Base-by-base conservation (phyloP, 1,140 invertebrate species). In the Musca vetustissima region DNA sequence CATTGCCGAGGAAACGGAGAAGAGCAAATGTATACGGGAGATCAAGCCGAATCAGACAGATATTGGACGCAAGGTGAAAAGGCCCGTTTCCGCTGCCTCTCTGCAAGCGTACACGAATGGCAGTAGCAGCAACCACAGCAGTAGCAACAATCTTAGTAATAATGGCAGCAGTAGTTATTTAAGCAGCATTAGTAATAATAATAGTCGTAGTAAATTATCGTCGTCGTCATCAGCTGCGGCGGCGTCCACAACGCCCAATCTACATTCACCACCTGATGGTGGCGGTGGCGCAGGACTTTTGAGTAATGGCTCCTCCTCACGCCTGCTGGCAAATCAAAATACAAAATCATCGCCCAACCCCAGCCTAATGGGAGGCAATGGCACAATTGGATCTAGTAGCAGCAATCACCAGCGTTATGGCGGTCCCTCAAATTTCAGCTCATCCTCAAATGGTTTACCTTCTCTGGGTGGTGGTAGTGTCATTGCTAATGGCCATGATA, bases 11-110 rank as follows among this genome's bases (percentile, higher is more conserved):
- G 90, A 94, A 81, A 93, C 93, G 83, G 92, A 90, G 80, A 95
- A 96, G 85, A 95, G 93, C 83, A 94, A 94, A 87, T 96, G 94
- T 84, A 93, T 94, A 74, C 90, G 93, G 79, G 93, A 94, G 77
- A 96, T 97, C 75, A 95, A 96, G 85, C 88, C 92, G 70, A 93
- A 93, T 83, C 91, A 92, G 78, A 91, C 91, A 73, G 91, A 93
- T 83, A 93, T 95, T 75, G 92, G 94, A 52, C 86, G 91, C 69
- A 92, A 92, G 82, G 89, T 93, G 72, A 95, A 94, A 69, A 80
- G 79, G 72, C 73, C 76, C 11, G 70, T 49, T 52, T 70, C 25
- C 17, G 57, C 57, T 36, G 57, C 69, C 43, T 68, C 73, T 64
- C 73, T 71, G 69, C 70, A 74, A 72, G 69, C 77, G 75, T 77